Conservation (phyloP, 2,797 vertebrate genomes). For the Paedocypris micromegethes region DNA sequence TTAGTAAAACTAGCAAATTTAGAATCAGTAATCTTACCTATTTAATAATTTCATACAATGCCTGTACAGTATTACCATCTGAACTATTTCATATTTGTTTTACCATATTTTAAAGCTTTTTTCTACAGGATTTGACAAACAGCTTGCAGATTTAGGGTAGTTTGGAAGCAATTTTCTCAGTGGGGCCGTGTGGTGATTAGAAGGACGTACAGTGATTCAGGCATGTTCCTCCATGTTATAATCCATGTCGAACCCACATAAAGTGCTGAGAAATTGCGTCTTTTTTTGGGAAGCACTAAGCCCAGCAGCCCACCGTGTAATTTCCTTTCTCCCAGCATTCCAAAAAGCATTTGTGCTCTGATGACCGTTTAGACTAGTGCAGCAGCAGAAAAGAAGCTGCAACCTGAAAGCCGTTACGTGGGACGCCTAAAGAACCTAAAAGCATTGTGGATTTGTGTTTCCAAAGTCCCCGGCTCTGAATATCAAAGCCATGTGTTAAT, state of each 20-base stretch:
- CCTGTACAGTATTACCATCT: no score
- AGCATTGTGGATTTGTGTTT: slow-evolving; percentile 38
- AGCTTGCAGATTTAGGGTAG: not conserved
- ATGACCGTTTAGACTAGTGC: slow-evolving; percentile 11
- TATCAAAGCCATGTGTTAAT: slow-evolving; percentile 42
- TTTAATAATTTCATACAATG: no score
- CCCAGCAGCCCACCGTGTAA: slow-evolving; percentile 17
- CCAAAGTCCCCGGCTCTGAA: slow-evolving; percentile 34
- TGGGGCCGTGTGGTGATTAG: slow-evolving; percentile 14
- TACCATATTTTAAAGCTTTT: not conserved
- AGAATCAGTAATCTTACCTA: no score
- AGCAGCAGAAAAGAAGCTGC: not conserved
- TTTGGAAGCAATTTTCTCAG: slow-evolving; percentile 2
- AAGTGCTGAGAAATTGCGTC: slow-evolving; percentile 30
- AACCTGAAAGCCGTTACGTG: slow-evolving; percentile 17
- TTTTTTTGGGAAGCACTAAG: slow-evolving; percentile 15
- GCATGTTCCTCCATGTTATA: not conserved
- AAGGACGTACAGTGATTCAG: slow-evolving; percentile 20
- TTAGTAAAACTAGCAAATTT: no score
- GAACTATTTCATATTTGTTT: no score
- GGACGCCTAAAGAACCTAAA: slow-evolving; percentile 8
- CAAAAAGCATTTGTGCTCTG: slow-evolving; percentile 6
- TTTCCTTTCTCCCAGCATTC: slow-evolving; percentile 27
- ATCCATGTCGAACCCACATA: slow-evolving; percentile 33
- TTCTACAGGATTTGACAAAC: not conserved